phyloP scores from a whole-genome alignment of 2,113 vertebrate genomes.

The Menidia beryllina region DNA sequence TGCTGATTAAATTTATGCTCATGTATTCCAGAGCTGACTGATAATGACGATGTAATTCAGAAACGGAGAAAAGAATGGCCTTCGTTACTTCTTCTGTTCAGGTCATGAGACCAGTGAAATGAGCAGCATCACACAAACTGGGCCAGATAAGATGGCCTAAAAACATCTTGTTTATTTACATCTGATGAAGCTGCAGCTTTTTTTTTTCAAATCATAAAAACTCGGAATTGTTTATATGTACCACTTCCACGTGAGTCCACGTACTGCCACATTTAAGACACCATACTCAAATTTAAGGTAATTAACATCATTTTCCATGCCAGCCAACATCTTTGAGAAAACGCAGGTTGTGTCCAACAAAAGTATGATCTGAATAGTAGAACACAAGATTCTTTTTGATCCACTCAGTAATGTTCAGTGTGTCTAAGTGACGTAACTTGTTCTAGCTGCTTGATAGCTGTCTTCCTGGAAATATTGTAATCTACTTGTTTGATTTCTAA shows the following conservation, averaged over 20 bases:
- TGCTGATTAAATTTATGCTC: slow-evolving; percentile 40
- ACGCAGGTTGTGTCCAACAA: too few relatives aligned
- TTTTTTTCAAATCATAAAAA: slow-evolving; percentile 31
- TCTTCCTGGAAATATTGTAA: neutral
- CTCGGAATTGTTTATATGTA: neutral
- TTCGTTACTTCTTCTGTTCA: slow-evolving; percentile 9
- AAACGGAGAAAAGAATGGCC: neutral
- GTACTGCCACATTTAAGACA: too few relatives aligned
- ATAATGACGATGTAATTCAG: neutral
- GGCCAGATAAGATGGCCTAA: neutral
- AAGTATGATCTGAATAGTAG: neutral
- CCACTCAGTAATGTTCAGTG: neutral
- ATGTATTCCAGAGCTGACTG: neutral
- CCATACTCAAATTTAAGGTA: too few relatives aligned
- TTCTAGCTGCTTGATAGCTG: neutral
- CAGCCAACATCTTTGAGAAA: too few relatives aligned
- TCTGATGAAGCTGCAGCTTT: slow-evolving; percentile 13
- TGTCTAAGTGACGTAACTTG: neutral
- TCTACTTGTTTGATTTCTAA: too few relatives aligned
- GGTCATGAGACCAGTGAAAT: neutral
- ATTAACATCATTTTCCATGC: too few relatives aligned
- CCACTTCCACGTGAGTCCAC: too few relatives aligned
- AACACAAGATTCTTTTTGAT: neutral
- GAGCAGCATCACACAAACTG: neutral
- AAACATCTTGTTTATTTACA: neutral